Evolutionary conservation across 2,113 vertebrate genomes (phyloP).

Genomic region (Arenaria interpres): DNA sequence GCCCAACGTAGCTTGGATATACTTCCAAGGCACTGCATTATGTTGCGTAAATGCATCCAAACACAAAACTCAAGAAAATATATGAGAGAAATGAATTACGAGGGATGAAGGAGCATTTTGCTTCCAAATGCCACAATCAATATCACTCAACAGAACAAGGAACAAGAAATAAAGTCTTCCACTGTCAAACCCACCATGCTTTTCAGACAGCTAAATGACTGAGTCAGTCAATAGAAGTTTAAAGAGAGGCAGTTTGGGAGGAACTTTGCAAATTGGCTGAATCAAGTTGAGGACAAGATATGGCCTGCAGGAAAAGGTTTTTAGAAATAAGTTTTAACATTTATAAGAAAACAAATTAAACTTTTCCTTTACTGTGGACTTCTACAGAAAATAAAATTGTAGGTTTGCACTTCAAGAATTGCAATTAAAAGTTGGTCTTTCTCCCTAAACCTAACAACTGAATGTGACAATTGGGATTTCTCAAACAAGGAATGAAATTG

Average conservation of each 20-base stretch:
- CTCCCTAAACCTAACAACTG: neutral
- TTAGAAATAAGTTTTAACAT: neutral
- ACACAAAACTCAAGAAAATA: neutral
- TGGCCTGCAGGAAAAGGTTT: constrained; percentile 8
- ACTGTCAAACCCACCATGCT: neutral
- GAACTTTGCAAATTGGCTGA: constrained; percentile 10
- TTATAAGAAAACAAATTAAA: constrained; percentile 24
- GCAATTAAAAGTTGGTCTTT: neutral
- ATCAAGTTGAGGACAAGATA: neutral
- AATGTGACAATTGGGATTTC: constrained; percentile 4
- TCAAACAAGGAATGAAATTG: neutral
- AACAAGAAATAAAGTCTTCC: neutral
- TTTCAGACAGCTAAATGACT: neutral
- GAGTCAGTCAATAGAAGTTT: neutral
- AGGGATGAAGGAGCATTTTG: neutral
- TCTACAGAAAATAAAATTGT: neutral
- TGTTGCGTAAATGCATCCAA: neutral
- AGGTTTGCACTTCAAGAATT: neutral
- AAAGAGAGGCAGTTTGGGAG: neutral
- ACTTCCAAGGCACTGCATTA: neutral
- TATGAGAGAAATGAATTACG: neutral
- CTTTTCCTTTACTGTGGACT: neutral
- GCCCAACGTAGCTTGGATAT: neutral
- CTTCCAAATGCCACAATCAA: neutral
- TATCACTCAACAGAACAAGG: neutral